Percentiles rank a stretch among this genome's conserved stretches.
Conservation (phyloP, 2,113 vertebrate species). For the Oenanthe oenanthe region DNA sequence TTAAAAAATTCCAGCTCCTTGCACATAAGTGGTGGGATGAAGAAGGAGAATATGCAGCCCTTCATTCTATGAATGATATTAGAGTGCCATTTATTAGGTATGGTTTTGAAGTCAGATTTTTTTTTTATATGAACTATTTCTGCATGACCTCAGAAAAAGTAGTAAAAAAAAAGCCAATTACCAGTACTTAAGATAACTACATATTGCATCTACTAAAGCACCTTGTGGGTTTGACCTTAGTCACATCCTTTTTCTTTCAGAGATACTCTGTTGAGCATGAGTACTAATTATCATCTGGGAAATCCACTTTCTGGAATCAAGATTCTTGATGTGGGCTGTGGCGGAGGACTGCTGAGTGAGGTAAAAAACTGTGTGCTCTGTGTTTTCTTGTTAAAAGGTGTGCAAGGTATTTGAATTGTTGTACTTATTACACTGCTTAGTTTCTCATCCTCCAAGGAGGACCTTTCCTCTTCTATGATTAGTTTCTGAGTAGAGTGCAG, state of each 20-base stretch:
- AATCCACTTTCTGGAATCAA: conserved; percentile 84
- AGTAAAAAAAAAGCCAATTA: not conserved
- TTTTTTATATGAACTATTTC: not conserved
- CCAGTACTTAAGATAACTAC: not conserved
- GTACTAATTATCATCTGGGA: conserved; percentile 75
- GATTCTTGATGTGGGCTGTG: conserved; percentile 94
- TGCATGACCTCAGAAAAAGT: not conserved
- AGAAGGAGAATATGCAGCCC: conserved; percentile 84
- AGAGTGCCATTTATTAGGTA: conserved; percentile 96
- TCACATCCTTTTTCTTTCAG: conserved; percentile 69
- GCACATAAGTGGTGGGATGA: conserved; percentile 95
- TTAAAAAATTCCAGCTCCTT: conserved; percentile 87
- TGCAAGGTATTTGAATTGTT: not conserved
- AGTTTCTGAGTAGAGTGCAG: not conserved
- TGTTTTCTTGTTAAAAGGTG: not conserved
- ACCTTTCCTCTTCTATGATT: not conserved
- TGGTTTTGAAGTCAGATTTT: not conserved
- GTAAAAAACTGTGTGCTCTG: conserved; percentile 61
- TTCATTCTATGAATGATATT: conserved; percentile 95
- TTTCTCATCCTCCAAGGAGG: not conserved
- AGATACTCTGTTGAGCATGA: conserved; percentile 88
- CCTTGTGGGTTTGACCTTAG: not conserved
- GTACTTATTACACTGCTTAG: not conserved
- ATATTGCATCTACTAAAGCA: not conserved
- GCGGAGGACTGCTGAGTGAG: conserved; percentile 92